These are phyloP conservation scores for Rhineura floridana DNA, from an alignment of 2,113 vertebrate genomes.

Conservation along the genomic window DNA sequence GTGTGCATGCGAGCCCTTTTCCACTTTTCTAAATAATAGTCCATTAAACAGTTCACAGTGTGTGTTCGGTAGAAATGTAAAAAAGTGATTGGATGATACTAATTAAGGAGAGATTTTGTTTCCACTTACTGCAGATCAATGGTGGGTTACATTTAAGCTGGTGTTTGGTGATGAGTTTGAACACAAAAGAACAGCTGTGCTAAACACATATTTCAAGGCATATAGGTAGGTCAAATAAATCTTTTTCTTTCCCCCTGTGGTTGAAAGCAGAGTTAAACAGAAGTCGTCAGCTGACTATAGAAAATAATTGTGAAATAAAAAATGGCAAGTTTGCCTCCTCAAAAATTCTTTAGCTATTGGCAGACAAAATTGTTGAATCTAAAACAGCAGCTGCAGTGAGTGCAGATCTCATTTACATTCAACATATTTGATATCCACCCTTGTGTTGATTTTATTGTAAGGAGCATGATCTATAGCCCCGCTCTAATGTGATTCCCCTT, in stretches of 20 bases:
- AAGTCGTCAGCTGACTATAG: constrained; percentile 41
- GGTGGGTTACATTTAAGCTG: constrained; percentile 80
- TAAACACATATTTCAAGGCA: constrained; percentile 81
- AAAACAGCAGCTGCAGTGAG: constrained; percentile 40
- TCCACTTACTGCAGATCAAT: constrained; percentile 84
- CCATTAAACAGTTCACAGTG: constrained; percentile 83
- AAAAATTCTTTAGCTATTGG: constrained; percentile 45
- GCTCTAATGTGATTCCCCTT: neutral
- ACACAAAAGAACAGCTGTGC: constrained; percentile 81
- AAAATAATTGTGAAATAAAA: constrained; percentile 60
- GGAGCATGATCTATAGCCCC: neutral
- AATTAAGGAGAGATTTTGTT: constrained; percentile 87
- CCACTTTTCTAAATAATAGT: constrained; percentile 82
- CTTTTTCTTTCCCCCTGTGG: constrained; percentile 56
- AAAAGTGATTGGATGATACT: constrained; percentile 84
- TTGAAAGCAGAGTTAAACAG: constrained; percentile 58
- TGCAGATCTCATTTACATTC: constrained; percentile 57
- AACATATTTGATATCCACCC: constrained; percentile 54
- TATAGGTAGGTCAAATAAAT: constrained; percentile 80
- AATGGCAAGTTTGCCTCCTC: constrained; percentile 66
- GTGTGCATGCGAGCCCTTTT: constrained; percentile 56
- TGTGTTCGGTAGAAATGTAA: constrained; percentile 82
- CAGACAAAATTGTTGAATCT: constrained; percentile 49
- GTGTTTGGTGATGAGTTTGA: constrained; percentile 77
- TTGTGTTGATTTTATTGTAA: constrained; percentile 47